Conservation (phyloP, 2,113 vertebrate species). For the Prolemur simus region DNA sequence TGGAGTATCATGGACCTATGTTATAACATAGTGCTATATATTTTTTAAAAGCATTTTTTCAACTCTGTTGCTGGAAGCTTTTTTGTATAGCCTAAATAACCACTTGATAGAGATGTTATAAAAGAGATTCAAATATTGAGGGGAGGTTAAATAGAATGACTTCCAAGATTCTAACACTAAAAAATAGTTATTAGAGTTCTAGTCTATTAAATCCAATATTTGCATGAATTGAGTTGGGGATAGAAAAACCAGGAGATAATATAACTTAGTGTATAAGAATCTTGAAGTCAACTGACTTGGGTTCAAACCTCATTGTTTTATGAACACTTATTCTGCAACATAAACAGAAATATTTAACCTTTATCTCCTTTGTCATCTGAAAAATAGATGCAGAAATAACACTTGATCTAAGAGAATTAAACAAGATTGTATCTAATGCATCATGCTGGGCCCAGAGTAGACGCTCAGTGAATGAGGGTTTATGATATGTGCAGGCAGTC, state of each 20-base stretch:
- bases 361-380: background rate
- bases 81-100: background rate
- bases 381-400: background rate
- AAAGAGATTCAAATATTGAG: background rate
- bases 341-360: background rate
- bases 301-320: background rate
- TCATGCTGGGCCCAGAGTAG: background rate
- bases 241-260: background rate
- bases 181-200: background rate
- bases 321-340: background rate
- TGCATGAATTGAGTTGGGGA: background rate
- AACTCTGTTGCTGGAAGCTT: background rate
- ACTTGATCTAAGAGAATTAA: background rate
- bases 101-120: background rate
- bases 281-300: background rate
- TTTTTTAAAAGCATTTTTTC: background rate
- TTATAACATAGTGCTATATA: background rate
- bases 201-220: background rate
- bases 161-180: background rate
- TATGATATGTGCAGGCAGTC: background rate
- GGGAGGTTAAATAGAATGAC: background rate
- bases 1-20: background rate
- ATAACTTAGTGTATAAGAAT: background rate
- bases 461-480: background rate
- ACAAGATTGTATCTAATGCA: background rate